Evolutionary conservation across 1,140 invertebrate species (phyloP).

Genomic region (Bombus balteatus): DNA sequence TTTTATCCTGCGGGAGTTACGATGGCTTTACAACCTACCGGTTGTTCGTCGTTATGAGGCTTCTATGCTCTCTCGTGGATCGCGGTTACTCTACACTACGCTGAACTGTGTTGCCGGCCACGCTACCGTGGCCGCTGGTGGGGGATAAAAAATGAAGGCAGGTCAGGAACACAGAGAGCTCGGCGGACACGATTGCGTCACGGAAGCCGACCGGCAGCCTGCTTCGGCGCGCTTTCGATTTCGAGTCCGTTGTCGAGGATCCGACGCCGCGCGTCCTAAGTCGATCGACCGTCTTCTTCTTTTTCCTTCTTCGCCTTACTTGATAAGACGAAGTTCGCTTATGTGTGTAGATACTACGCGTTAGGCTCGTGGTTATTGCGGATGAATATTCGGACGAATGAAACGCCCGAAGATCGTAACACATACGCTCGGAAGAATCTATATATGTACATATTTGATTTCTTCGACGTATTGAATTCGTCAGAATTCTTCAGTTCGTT

Average conservation of each 20-base stretch:
- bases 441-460: too few species aligned
- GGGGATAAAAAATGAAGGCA: conserved; percentile 66
- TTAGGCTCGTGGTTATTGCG: too few species aligned
- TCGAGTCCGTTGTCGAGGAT: conserved; percentile 27
- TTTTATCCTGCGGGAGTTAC: conserved; percentile 77
- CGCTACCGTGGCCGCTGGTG: conserved; percentile 28
- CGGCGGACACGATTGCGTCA: conserved; percentile 56
- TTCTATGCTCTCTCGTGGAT: conserved; percentile 55
- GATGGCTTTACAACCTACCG: conserved; percentile 72
- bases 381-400: too few species aligned
- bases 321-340: background rate
- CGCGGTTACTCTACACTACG: conserved; percentile 57
- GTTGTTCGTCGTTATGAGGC: conserved; percentile 73
- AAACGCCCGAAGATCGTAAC: too few species aligned
- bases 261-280: conserved; percentile 10
- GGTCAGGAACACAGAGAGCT: conserved; percentile 61
- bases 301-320: background rate
- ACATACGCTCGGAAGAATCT: too few species aligned
- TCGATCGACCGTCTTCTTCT: background rate
- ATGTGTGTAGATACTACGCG: background rate
- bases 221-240: conserved; percentile 40
- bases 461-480: too few species aligned
- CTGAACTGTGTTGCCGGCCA: conserved; percentile 12
- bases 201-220: conserved; percentile 50
- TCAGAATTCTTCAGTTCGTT: too few species aligned